Evolutionary conservation across 2,888 invertebrate species (phyloP).

Genomic region (Thereva unica): DNA sequence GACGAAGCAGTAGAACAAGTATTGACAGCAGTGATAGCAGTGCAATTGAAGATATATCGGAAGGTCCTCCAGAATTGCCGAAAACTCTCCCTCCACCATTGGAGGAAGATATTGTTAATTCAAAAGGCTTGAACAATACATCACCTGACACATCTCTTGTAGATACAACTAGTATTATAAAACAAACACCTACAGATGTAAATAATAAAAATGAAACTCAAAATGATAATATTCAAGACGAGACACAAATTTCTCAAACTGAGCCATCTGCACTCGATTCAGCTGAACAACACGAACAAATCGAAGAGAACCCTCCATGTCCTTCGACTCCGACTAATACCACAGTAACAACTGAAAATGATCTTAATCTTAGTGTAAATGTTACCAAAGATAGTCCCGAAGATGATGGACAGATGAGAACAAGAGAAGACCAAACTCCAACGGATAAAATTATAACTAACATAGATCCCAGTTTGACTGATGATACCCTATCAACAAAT

Average conservation of each 20-base stretch:
- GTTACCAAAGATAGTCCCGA: constrained; percentile 51
- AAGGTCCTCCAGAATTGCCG: constrained; percentile 47
- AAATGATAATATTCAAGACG: constrained; percentile 9
- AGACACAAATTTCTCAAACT: neutral
- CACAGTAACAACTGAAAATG: constrained; percentile 33
- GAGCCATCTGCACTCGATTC: too few relatives aligned
- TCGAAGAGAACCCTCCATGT: too few relatives aligned
- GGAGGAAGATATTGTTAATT: constrained; percentile 13
- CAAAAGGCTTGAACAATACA: neutral
- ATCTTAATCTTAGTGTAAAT: constrained; percentile 47
- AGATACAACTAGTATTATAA: neutral
- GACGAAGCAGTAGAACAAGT: constrained; percentile 25
- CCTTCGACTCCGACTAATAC: neutral
- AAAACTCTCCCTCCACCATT: constrained; percentile 46
- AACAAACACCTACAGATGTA: constrained; percentile 18
- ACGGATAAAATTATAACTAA: constrained; percentile 40
- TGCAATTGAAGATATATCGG: constrained; percentile 3
- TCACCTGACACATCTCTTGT: constrained; percentile 7
- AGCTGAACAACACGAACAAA: too few relatives aligned
- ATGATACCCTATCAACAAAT: constrained; percentile 38
- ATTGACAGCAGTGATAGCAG: constrained; percentile 21
- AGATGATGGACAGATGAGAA: constrained; percentile 46
- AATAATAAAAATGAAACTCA: constrained; percentile 16
- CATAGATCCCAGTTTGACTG: neutral
- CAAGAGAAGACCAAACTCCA: constrained; percentile 39